Evolutionary conservation across 2,888 invertebrate species (phyloP).

Genomic region (Hyposoter didymator): DNA sequence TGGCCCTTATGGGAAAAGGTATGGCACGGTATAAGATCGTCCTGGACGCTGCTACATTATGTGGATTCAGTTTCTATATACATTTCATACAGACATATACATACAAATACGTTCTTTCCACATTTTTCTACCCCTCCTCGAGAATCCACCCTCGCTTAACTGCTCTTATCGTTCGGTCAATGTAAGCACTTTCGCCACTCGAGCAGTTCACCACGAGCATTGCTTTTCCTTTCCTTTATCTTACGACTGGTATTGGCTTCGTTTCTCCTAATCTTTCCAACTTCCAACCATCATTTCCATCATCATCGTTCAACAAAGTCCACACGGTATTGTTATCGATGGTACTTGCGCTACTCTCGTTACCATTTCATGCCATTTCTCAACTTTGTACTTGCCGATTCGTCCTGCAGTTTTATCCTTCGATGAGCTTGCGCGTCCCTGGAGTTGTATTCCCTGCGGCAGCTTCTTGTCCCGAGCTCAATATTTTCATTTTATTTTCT

Average conservation of each 20-base stretch:
- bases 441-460: neutral
- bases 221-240: conserved; percentile 48
- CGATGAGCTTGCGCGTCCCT: neutral
- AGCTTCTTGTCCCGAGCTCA: neutral
- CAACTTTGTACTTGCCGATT: conserved; percentile 17
- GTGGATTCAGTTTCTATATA: conserved; percentile 31
- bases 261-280: conserved; percentile 5
- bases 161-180: conserved; percentile 65
- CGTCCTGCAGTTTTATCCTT: neutral
- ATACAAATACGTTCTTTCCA: conserved; percentile 15
- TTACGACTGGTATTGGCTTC: neutral
- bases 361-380: neutral
- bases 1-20: conserved; percentile 65
- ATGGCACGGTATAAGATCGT: conserved; percentile 64
- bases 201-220: conserved; percentile 43
- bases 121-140: conserved; percentile 8
- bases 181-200: conserved; percentile 64
- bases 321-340: neutral
- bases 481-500: neutral
- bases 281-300: neutral
- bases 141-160: conserved; percentile 52
- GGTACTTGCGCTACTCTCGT: neutral
- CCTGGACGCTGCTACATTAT: conserved; percentile 58
- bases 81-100: conserved; percentile 22
- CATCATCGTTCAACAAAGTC: neutral